A percentile compares a stretch with the other conserved stretches of the same genome.
Evolutionary conservation across 1,140 invertebrate genomes (phyloP).

Genomic region (Drosophila sechellia): DNA sequence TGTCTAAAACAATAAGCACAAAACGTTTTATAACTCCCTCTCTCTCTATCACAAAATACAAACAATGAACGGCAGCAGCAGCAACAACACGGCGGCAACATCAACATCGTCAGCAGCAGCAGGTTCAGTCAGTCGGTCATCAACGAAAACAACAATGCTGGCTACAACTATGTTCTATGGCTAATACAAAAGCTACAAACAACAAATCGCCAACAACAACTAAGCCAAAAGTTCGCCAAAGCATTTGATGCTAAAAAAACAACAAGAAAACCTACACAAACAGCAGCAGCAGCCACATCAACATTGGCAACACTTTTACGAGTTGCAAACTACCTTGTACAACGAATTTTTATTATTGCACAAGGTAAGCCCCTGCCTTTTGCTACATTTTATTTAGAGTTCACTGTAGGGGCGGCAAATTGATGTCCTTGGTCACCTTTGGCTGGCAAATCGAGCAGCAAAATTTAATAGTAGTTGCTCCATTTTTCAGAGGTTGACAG

Average conservation of each 20-base stretch:
- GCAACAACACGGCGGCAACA: conserved; percentile 23
- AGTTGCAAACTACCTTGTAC: conserved; percentile 75
- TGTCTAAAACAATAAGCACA: conserved; percentile 73
- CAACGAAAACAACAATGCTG: conserved; percentile 16
- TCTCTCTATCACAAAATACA: conserved; percentile 11
- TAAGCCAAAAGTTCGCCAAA: conserved; percentile 46
- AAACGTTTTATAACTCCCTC: conserved; percentile 49
- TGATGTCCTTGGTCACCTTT: conserved; percentile 39
- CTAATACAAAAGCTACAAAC: conserved; percentile 56
- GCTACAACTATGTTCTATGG: conserved; percentile 40
- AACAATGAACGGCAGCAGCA: conserved; percentile 35
- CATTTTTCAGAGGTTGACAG: conserved; percentile 15
- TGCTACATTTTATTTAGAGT: conserved; percentile 39
- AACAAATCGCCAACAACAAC: conserved; percentile 57
- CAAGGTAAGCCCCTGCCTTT: conserved; percentile 57
- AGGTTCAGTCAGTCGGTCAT: conserved; percentile 42
- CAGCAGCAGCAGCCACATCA: conserved; percentile 40
- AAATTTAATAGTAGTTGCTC: conserved; percentile 25
- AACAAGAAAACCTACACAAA: conserved; percentile 17
- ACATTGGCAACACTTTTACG: conserved; percentile 75
- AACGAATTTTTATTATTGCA: conserved; percentile 80
- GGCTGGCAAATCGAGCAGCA: conserved; percentile 25
- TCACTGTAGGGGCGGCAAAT: conserved; percentile 18
- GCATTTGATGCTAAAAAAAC: conserved; percentile 44
- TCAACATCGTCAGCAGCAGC: conserved; percentile 35